Conservation (phyloP, 2,797 vertebrate species). For the Octomys mimax region DNA sequence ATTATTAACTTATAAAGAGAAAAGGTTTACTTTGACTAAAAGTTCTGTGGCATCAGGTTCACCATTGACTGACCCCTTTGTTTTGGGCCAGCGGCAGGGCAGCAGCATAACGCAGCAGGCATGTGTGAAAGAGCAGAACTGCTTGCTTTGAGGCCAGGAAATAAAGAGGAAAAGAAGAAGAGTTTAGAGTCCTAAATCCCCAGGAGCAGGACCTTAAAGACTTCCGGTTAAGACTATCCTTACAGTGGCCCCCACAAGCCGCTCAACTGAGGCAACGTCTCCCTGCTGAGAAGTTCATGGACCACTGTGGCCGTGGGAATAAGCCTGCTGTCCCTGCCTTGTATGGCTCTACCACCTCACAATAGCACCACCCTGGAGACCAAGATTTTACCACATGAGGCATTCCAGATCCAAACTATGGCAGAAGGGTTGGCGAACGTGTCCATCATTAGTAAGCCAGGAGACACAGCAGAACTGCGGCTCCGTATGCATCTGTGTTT, state of each 20-base stretch:
- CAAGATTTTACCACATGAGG: neutral
- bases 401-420: neutral
- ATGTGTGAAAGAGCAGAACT: neutral
- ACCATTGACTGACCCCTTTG: neutral
- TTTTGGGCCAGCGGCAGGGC: neutral
- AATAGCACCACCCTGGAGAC: too few relatives aligned
- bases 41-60: neutral
- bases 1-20: neutral
- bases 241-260: neutral
- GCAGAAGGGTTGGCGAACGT: neutral
- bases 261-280: neutral
- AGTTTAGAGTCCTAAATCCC: neutral
- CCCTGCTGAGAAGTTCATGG: neutral
- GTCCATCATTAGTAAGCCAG: neutral
- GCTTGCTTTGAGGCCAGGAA: neutral
- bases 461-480: neutral
- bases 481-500: accelerated
- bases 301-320: neutral
- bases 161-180: neutral
- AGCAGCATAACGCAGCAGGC: too few relatives aligned
- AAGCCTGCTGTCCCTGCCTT: neutral
- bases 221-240: too few relatives aligned
- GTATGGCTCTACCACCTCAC: neutral
- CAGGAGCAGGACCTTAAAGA: neutral
- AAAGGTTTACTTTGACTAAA: neutral